Conservation (phyloP, 2,888 invertebrate species). For the Coleophora flavipennella region DNA sequence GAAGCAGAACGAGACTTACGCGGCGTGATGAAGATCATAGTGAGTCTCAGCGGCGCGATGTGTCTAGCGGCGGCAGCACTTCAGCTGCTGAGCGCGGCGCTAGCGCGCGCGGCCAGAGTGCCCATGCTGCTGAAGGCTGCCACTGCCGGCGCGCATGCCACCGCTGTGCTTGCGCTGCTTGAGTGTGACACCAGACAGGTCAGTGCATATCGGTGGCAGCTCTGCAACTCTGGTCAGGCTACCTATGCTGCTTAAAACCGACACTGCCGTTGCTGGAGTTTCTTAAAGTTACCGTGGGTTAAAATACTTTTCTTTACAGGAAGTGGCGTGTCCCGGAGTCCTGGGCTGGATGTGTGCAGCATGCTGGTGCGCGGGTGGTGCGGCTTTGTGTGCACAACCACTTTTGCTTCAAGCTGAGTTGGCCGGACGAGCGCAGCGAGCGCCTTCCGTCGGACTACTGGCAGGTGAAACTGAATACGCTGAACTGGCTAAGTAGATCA, state of each 20-base stretch:
- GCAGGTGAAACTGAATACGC: conserved; percentile 73
- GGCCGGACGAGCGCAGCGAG: conserved; percentile 74
- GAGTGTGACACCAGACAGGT: conserved; percentile 59
- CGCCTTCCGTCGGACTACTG: conserved; percentile 78
- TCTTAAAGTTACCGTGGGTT: no score
- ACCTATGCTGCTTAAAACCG: not conserved
- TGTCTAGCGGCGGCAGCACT: conserved; percentile 50
- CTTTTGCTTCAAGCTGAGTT: conserved; percentile 80
- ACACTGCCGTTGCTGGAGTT: not conserved
- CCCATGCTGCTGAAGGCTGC: conserved; percentile 47
- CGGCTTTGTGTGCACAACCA: conserved; percentile 80
- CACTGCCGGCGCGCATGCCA: conserved; percentile 53
- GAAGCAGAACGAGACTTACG: conserved; percentile 54
- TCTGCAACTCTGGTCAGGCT: not conserved
- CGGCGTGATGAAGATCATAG: conserved; percentile 52
- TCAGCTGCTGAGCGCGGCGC: conserved; percentile 42
- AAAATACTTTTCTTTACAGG: no score
- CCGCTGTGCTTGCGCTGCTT: conserved; percentile 47
- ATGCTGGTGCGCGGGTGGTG: conserved; percentile 77
- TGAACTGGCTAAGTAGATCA: no score
- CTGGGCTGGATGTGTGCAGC: conserved; percentile 81
- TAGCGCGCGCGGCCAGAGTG: conserved; percentile 27
- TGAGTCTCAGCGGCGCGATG: conserved; percentile 53
- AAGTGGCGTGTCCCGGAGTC: conserved; percentile 64
- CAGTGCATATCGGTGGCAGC: not conserved